Evolutionary conservation across 2,888 invertebrate species (phyloP).

Genomic region (Eupeodes latifasciatus): DNA sequence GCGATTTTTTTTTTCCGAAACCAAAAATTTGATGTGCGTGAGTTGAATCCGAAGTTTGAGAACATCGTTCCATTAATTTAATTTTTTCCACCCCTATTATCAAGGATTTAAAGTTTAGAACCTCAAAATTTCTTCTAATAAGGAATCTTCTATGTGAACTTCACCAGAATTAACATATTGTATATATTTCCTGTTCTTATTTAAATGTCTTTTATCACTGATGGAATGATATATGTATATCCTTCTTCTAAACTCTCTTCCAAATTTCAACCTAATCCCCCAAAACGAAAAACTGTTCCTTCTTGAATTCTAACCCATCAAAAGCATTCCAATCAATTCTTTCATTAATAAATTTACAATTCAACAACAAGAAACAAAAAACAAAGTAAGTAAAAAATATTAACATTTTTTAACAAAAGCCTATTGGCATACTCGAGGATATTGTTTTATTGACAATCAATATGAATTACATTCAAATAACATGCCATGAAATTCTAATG

Average conservation of each 20-base stretch:
- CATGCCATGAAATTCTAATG: not conserved
- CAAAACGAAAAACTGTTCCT: not conserved
- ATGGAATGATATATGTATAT: not conserved
- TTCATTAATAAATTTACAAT: constrained; percentile 7
- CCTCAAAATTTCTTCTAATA: no score
- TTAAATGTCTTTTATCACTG: no score
- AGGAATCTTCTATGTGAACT: no score
- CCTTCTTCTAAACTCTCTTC: not conserved
- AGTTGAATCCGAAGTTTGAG: no score
- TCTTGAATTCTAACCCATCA: not conserved
- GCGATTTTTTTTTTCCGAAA: no score
- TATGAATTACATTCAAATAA: constrained; percentile 27
- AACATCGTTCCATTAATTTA: no score
- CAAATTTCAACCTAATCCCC: not conserved
- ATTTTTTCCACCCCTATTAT: no score
- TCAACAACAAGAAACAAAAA: not conserved
- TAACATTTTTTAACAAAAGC: constrained; percentile 25
- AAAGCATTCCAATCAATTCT: not conserved
- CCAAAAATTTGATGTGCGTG: no score
- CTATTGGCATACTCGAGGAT: not conserved
- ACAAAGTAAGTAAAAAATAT: constrained; percentile 6
- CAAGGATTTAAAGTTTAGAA: no score
- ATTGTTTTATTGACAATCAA: constrained; percentile 31
- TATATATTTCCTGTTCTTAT: no score
- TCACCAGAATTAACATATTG: no score